Evolutionary conservation across 2,888 invertebrate genomes (phyloP).

Genomic region (Lydus trimaculatus): DNA sequence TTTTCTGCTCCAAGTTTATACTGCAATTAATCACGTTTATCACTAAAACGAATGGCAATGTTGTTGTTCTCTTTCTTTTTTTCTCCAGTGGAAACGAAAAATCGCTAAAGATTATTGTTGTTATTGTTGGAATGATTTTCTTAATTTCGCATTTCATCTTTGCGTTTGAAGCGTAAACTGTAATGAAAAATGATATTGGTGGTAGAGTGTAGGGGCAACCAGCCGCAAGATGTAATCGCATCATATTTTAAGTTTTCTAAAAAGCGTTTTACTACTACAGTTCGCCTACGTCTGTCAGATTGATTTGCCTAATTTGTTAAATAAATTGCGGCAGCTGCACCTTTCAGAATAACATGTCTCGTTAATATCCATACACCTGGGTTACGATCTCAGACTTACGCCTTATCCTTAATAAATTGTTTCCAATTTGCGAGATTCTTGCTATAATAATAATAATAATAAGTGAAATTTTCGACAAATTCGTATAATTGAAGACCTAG

Average conservation of each 20-base stretch:
- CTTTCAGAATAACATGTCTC: slow-evolving; percentile 26
- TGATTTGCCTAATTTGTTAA: slow-evolving; percentile 43
- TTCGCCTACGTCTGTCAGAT: slow-evolving; percentile 34
- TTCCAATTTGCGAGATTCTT: slow-evolving; percentile 14
- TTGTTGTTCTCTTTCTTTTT: too few relatives aligned
- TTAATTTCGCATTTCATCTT: slow-evolving; percentile 37
- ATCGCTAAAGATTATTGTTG: not conserved
- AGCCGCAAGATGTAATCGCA: slow-evolving; percentile 37
- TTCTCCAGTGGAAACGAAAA: too few relatives aligned
- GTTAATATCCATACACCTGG: slow-evolving; percentile 33
- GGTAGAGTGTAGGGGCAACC: slow-evolving; percentile 30
- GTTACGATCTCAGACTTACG: slow-evolving; percentile 16
- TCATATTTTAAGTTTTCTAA: slow-evolving; percentile 35
- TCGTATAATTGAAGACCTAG: not conserved
- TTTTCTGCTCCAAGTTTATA: slow-evolving; percentile 22
- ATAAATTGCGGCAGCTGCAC: slow-evolving; percentile 40
- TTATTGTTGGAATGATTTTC: slow-evolving; percentile 27
- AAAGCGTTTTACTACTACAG: slow-evolving; percentile 30
- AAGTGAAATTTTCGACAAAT: not conserved
- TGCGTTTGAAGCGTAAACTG: slow-evolving; percentile 34
- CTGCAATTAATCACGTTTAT: slow-evolving; percentile 33
- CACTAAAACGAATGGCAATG: slow-evolving; percentile 12
- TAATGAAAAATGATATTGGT: slow-evolving; percentile 36
- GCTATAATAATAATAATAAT: not conserved
- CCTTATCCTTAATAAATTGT: slow-evolving; percentile 23